phyloP scores from a whole-genome alignment of 2,888 invertebrate species.

The Cosmopolites sordidus region DNA sequence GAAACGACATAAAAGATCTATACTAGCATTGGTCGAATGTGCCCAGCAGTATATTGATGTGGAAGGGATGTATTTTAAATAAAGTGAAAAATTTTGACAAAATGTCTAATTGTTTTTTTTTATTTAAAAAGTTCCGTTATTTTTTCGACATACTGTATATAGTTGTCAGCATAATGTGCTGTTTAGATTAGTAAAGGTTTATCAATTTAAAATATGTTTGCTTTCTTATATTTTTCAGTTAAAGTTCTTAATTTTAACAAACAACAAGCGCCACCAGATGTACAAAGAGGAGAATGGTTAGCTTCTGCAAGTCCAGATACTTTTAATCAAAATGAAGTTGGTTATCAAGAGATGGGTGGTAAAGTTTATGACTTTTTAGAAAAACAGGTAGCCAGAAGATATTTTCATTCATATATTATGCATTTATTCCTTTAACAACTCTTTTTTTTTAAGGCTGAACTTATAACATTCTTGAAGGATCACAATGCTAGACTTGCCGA shows the following conservation, averaged over 20 bases:
- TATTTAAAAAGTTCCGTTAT: no score
- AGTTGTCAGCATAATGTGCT: not conserved
- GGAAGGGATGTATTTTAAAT: no score
- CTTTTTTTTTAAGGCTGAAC: constrained; percentile 56
- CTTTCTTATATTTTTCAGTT: constrained; percentile 45
- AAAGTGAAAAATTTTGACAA: no score
- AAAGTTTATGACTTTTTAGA: constrained; percentile 59
- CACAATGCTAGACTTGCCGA: constrained; percentile 63
- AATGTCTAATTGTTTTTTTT: no score
- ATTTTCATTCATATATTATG: not conserved
- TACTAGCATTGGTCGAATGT: no score
- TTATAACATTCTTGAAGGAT: constrained; percentile 64
- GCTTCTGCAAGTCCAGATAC: constrained; percentile 51
- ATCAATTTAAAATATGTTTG: not conserved
- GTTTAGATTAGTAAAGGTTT: not conserved
- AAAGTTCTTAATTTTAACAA: constrained; percentile 60
- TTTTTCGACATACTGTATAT: not conserved
- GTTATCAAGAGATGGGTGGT: constrained; percentile 50
- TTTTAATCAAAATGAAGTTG: constrained; percentile 52
- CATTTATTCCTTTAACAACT: no score
- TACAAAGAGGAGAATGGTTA: constrained; percentile 58
- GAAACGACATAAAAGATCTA: no score
- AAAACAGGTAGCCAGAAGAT: constrained; percentile 52
- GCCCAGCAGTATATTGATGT: no score
- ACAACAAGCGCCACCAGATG: constrained; percentile 58